Conservation (phyloP, 2,797 vertebrate genomes). For the Scarus forsteni region DNA sequence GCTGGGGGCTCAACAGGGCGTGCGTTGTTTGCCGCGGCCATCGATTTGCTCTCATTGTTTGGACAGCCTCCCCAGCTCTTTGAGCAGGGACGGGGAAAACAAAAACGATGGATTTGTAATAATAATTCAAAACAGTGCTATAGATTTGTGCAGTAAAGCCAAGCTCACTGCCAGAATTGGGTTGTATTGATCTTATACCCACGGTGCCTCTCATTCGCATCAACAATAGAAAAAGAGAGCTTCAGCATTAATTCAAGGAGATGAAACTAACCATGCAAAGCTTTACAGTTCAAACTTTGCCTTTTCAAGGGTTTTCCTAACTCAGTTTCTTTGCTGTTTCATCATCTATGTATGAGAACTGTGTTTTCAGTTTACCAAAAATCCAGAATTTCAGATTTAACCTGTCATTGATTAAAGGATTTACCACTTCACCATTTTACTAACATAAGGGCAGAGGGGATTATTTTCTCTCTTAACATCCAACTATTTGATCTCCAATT, state of each 20-base stretch:
- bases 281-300: slow-evolving; percentile 14
- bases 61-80: slow-evolving; percentile 55
- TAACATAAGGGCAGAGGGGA: too few species aligned
- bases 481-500: too few species aligned
- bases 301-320: slow-evolving; percentile 19
- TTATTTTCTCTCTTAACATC: too few species aligned
- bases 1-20: slow-evolving; percentile 45
- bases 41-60: slow-evolving; percentile 77
- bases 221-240: slow-evolving; percentile 62
- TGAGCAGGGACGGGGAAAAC: slow-evolving; percentile 52
- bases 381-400: too few species aligned
- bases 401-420: too few species aligned
- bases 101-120: slow-evolving; percentile 73
- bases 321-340: neutral
- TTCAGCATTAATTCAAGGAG: slow-evolving; percentile 46
- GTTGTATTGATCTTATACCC: slow-evolving; percentile 70
- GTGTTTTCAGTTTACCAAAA: too few species aligned
- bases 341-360: too few species aligned
- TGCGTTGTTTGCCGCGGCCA: slow-evolving; percentile 64
- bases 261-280: slow-evolving; percentile 27
- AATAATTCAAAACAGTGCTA: slow-evolving; percentile 74
- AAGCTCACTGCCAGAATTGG: slow-evolving; percentile 62
- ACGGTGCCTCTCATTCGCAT: slow-evolving; percentile 43
- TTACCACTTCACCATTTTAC: too few species aligned
- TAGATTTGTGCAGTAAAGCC: slow-evolving; percentile 73